Percentiles rank a stretch among this genome's conserved stretches.
phyloP scores from a whole-genome alignment of 2,797 vertebrate species.

The Balearica regulorum region DNA sequence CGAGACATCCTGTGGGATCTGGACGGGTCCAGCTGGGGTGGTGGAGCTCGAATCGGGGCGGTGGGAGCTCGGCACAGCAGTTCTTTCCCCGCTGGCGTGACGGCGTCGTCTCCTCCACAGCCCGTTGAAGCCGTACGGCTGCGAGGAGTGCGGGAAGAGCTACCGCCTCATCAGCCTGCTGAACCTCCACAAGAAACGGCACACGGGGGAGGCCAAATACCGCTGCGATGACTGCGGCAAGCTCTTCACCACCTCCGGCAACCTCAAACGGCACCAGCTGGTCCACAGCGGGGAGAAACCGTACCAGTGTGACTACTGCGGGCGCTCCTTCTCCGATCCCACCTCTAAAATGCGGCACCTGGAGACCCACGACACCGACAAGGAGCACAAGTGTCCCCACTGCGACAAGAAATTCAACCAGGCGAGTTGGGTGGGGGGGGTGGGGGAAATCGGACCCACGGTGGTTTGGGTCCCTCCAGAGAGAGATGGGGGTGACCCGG shows the following conservation, averaged over 20 bases:
- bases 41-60: rapidly evolving
- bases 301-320: slow-evolving; percentile 93
- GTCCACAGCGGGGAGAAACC: slow-evolving; percentile 98
- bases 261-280: slow-evolving; percentile 96
- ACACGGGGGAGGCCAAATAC: slow-evolving; percentile 93
- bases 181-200: slow-evolving; percentile 95
- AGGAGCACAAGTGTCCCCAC: slow-evolving; percentile 94
- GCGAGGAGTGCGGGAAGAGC: slow-evolving; percentile 95
- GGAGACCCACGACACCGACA: slow-evolving; percentile 94
- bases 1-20: rapidly evolving
- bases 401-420: slow-evolving; percentile 98
- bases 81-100: too few relatives aligned
- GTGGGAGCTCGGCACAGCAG: rapidly evolving
- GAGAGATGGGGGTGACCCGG: rapidly evolving
- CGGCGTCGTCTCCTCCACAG: slow-evolving; percentile 38
- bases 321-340: slow-evolving; percentile 94
- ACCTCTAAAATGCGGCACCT: slow-evolving; percentile 98
- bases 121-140: slow-evolving; percentile 92
- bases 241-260: slow-evolving; percentile 96
- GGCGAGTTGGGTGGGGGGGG: slow-evolving; percentile 63
- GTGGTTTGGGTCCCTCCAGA: rapidly evolving
- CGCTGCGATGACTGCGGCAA: slow-evolving; percentile 93
- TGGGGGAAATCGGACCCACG: rapidly evolving
- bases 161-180: slow-evolving; percentile 97
- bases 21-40: not conserved